Conservation (phyloP, 2,888 invertebrate species). For the Mesorhabditis sp. region DNA sequence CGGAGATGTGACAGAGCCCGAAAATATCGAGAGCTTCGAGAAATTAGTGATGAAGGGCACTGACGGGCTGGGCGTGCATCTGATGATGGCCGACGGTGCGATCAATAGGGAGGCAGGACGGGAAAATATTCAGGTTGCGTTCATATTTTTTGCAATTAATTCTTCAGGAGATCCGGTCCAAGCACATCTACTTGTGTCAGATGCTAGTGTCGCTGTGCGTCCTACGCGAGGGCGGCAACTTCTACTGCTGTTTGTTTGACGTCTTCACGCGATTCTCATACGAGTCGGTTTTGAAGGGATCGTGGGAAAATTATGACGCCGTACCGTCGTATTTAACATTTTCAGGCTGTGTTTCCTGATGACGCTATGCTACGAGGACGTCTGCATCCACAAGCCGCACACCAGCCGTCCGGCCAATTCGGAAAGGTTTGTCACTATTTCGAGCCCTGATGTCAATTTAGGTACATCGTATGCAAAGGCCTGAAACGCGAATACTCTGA, state of each 20-base stretch:
- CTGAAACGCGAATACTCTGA: conserved; percentile 69
- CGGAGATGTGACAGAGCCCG: conserved; percentile 81
- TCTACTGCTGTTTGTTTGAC: conserved; percentile 94
- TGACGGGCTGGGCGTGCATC: conserved; percentile 75
- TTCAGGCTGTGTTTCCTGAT: conserved; percentile 72
- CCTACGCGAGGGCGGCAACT: conserved; percentile 78
- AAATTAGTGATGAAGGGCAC: conserved; percentile 67
- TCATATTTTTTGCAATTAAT: too few relatives aligned
- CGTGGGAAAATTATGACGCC: not conserved
- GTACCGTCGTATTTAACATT: too few relatives aligned
- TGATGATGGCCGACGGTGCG: conserved; percentile 96
- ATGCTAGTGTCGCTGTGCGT: conserved; percentile 83
- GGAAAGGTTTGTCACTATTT: conserved; percentile 67
- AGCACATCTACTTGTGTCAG: conserved; percentile 89
- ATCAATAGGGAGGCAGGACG: conserved; percentile 85
- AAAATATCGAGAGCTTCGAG: conserved; percentile 77
- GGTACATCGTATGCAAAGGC: conserved; percentile 81
- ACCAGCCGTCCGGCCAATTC: conserved; percentile 95
- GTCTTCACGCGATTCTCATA: conserved; percentile 72
- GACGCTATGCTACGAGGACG: conserved; percentile 80
- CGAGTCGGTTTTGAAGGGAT: conserved; percentile 59
- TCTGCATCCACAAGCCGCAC: conserved; percentile 88
- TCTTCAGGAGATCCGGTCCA: conserved; percentile 83
- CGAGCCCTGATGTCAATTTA: conserved; percentile 26
- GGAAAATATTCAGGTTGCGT: conserved; percentile 77